A percentile compares a stretch with the other conserved stretches of the same genome.
Evolutionary conservation across 2,113 vertebrate genomes (phyloP).

Genomic region (Calypte anna): DNA sequence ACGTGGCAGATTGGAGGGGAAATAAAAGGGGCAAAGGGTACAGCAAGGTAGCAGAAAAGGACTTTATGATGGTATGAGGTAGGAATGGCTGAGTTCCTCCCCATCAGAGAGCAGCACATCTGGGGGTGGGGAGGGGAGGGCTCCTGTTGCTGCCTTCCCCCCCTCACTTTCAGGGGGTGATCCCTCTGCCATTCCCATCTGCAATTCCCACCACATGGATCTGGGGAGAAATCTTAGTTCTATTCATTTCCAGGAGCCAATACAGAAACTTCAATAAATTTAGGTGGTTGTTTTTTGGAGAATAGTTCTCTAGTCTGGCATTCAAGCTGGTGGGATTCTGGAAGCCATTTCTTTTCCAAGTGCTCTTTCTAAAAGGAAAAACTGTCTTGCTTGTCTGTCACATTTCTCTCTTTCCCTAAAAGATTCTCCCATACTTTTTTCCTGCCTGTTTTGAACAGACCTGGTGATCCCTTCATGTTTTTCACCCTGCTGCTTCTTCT

Average conservation of each 20-base stretch:
- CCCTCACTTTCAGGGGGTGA: fast-evolving
- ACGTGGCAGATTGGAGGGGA: background rate
- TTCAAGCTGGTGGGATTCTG: background rate
- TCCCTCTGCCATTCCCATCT: background rate
- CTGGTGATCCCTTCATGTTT: background rate
- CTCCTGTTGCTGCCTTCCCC: background rate
- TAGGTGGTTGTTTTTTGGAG: background rate
- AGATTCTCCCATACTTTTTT: background rate
- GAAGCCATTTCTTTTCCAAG: background rate
- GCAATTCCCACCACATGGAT: background rate
- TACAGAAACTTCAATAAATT: background rate
- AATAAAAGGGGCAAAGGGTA: background rate
- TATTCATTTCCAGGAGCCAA: background rate
- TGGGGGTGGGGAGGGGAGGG: background rate
- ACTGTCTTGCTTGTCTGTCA: background rate
- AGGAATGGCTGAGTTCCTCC: background rate
- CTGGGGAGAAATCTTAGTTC: background rate
- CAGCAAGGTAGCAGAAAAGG: background rate
- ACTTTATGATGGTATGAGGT: background rate
- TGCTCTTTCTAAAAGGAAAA: background rate
- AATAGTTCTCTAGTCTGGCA: background rate
- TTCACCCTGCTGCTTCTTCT: background rate
- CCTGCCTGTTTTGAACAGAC: background rate
- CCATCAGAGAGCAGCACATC: fast-evolving
- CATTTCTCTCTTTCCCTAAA: background rate